A percentile compares a stretch with the other conserved stretches of the same genome.
Conservation (phyloP, 2,797 vertebrate species). For the Otolemur crassicaudatus region DNA sequence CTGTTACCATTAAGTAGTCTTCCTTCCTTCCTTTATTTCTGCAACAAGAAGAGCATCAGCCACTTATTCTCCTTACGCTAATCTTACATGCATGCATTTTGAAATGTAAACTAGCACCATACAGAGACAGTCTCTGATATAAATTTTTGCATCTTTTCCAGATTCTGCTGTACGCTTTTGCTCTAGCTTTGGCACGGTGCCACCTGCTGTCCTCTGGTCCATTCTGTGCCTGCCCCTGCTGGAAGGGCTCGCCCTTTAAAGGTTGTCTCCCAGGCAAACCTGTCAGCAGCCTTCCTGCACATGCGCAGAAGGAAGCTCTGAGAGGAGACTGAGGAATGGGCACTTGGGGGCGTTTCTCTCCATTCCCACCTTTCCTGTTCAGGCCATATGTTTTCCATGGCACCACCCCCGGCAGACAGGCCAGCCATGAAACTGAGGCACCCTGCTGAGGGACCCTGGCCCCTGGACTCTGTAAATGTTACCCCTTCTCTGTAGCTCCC, state of each 20-base stretch:
- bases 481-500: not conserved
- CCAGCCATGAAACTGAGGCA: not conserved
- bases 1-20: not conserved
- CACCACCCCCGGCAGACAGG: not conserved
- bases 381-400: not conserved
- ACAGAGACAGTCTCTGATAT: not conserved
- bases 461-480: not conserved
- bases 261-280: not conserved
- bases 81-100: not conserved
- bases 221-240: not conserved
- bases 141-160: not conserved
- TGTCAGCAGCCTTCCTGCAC: not conserved
- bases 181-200: not conserved
- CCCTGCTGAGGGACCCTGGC: not conserved
- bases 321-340: not conserved
- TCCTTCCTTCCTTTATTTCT: not conserved
- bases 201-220: not conserved
- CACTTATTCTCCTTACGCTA: not conserved
- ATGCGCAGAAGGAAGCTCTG: not conserved
- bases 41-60: not conserved
- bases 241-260: not conserved
- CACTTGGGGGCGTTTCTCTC: not conserved
- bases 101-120: slow-evolving; percentile 9
- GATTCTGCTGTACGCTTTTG: not conserved
- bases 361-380: not conserved